A percentile compares a stretch with the other conserved stretches of the same genome.
Evolutionary conservation across 2,113 vertebrate species (phyloP).

Genomic region (Naja naja): DNA sequence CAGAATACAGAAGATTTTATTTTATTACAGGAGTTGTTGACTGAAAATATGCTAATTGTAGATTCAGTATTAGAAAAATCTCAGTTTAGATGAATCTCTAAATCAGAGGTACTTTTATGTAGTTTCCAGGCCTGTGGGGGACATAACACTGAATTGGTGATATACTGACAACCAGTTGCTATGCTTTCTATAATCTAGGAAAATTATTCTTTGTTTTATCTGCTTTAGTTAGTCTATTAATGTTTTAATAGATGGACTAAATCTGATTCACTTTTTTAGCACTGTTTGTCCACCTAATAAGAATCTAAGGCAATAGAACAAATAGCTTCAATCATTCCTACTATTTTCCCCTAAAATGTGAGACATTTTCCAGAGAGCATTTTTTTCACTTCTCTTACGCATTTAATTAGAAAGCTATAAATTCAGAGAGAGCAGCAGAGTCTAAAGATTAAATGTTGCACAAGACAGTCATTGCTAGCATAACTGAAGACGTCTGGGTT

Average conservation of each 20-base stretch:
- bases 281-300: slow-evolving; percentile 42
- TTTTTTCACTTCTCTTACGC: slow-evolving; percentile 1
- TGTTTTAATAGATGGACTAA: not conserved
- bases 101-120: not conserved
- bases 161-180: not conserved
- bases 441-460: not conserved
- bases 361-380: slow-evolving; percentile 8
- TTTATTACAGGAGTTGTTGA: not conserved
- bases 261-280: not conserved
- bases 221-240: not conserved
- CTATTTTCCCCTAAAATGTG: not conserved
- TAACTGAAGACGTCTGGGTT: not conserved
- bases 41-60: not conserved
- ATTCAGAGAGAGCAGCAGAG: not conserved
- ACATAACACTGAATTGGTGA: not conserved
- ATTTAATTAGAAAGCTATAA: not conserved
- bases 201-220: not conserved
- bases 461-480: not conserved
- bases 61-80: not conserved
- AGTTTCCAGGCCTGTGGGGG: not conserved
- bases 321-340: slow-evolving; percentile 1
- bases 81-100: not conserved
- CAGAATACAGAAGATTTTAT: not conserved
- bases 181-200: not conserved
- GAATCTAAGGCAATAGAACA: slow-evolving; percentile 20